Percentiles rank a stretch among this genome's conserved stretches.
Conservation (phyloP, 2,797 vertebrate species). For the Tapera naevia region DNA sequence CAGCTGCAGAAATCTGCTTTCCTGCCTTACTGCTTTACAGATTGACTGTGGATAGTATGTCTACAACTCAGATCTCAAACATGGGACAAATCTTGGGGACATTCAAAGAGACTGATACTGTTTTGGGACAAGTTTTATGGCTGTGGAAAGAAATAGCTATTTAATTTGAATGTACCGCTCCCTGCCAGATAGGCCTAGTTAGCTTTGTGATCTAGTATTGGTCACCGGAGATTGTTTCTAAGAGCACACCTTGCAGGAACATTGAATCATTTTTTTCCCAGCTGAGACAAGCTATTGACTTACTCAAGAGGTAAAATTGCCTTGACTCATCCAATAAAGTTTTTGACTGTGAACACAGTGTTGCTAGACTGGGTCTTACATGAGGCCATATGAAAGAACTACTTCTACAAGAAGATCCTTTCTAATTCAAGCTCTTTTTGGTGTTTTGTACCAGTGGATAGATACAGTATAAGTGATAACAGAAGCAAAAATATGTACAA, state of each 20-base stretch:
- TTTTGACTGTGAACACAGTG: neutral
- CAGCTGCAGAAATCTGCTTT: constrained; percentile 32
- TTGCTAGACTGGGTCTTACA: neutral
- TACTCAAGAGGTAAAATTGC: neutral
- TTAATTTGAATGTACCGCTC: neutral
- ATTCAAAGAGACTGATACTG: neutral
- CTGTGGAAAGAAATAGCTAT: neutral
- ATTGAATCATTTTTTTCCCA: neutral
- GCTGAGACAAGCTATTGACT: neutral
- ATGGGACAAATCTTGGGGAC: neutral
- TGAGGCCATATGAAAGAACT: neutral
- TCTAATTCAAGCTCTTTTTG: neutral
- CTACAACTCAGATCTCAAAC: neutral
- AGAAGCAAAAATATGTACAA: neutral
- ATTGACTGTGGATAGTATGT: neutral
- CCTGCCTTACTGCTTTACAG: neutral
- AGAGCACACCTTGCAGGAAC: neutral
- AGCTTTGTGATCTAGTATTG: neutral
- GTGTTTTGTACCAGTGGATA: neutral
- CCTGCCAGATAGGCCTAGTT: neutral
- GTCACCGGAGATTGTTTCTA: neutral
- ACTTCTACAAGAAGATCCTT: neutral
- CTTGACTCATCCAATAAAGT: neutral
- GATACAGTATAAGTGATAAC: neutral
- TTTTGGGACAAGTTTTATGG: neutral